These are phyloP conservation scores for Kobus ellipsiprymnus DNA, from an alignment of 2,113 vertebrate genomes.

Conservation along the genomic window DNA sequence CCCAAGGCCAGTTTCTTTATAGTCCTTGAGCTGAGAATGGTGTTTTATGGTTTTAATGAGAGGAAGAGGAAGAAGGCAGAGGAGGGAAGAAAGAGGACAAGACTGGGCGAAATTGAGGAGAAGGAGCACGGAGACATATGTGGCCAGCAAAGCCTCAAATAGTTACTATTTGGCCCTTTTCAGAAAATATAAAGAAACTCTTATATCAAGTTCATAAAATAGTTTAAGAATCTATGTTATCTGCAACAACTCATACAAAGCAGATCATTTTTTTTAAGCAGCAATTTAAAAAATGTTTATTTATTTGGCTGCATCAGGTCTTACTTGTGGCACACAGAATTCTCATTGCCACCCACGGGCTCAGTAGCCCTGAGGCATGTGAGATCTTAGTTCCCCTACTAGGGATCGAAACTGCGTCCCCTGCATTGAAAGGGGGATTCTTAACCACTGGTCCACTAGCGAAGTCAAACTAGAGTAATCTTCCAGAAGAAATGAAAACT, in stretches of 20 bases:
- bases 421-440: not conserved
- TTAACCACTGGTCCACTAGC: not conserved
- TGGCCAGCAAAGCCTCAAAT: not conserved
- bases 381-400: not conserved
- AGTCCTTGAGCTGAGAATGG: not conserved
- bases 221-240: not conserved
- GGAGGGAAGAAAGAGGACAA: not conserved
- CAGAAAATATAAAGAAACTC: not conserved
- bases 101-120: rapidly evolving
- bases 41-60: not conserved
- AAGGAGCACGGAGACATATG: not conserved
- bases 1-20: not conserved
- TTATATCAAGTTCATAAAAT: not conserved
- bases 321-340: not conserved
- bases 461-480: not conserved
- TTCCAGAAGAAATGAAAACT: not conserved
- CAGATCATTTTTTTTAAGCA: not conserved
- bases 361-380: not conserved
- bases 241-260: not conserved
- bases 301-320: not conserved
- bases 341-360: not conserved
- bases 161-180: not conserved
- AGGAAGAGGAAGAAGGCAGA: not conserved
- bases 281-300: not conserved
- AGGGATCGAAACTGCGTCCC: not conserved